phyloP scores from a whole-genome alignment of 2,888 invertebrate genomes.

The Aethes cnicana region DNA sequence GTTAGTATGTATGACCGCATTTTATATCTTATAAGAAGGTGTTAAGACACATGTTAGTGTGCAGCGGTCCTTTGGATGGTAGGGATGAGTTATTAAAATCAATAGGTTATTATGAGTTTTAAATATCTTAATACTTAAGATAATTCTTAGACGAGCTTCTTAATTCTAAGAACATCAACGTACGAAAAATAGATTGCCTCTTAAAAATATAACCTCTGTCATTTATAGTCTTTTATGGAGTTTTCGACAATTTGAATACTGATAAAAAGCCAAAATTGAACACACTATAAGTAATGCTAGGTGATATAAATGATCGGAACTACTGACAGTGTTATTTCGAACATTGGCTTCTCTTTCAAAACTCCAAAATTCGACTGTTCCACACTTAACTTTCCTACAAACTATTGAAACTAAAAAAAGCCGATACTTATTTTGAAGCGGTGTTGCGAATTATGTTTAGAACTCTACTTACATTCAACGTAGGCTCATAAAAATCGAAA shows the following conservation, averaged over 20 bases:
- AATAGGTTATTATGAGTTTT: too few relatives aligned
- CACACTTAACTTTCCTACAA: slow-evolving; percentile 2
- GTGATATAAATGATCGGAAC: too few relatives aligned
- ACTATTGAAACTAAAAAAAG: slow-evolving; percentile 21
- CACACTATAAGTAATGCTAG: not conserved
- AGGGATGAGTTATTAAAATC: too few relatives aligned
- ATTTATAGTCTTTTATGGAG: slow-evolving; percentile 4
- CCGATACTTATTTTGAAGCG: slow-evolving; percentile 15
- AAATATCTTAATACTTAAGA: too few relatives aligned
- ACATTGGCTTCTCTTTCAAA: not conserved
- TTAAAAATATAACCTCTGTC: slow-evolving; percentile 17
- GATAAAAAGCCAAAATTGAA: not conserved
- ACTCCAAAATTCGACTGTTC: slow-evolving; percentile 7
- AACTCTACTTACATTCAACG: too few relatives aligned
- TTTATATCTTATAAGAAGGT: too few relatives aligned
- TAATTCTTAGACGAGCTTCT: too few relatives aligned
- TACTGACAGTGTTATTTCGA: not conserved
- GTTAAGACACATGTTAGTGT: too few relatives aligned
- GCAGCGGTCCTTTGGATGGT: too few relatives aligned
- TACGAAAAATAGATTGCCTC: slow-evolving; percentile 26
- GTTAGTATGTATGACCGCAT: slow-evolving; percentile 11
- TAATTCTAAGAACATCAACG: slow-evolving; percentile 11
- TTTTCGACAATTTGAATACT: slow-evolving; percentile 5
- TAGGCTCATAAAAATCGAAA: too few relatives aligned
- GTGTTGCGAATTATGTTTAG: slow-evolving; percentile 22